Conservation (phyloP, 2,797 vertebrate species). For the Falco concolor region DNA sequence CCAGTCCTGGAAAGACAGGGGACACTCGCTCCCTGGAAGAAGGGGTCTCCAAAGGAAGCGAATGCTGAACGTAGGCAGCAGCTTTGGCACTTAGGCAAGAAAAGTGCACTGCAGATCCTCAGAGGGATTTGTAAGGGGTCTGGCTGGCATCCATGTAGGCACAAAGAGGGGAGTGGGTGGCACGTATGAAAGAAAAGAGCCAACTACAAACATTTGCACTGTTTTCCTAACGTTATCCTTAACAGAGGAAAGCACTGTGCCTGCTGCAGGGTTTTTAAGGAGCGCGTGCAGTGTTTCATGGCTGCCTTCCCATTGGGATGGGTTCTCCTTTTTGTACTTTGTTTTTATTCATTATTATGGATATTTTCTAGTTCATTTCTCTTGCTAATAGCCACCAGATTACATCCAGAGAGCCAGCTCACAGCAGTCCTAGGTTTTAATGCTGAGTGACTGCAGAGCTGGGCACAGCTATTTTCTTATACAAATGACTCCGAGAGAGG, state of each 20-base stretch:
- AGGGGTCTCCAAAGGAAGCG: neutral
- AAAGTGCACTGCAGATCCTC: neutral
- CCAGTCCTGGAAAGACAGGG: neutral
- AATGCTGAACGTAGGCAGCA: neutral
- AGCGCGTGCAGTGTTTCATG: neutral
- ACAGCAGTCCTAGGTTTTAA: neutral
- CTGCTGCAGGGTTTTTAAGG: neutral
- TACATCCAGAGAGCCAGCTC: neutral
- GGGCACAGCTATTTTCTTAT: neutral
- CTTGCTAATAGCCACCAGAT: neutral
- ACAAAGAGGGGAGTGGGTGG: neutral
- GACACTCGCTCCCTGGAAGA: neutral
- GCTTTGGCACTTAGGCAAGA: neutral
- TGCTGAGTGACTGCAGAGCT: neutral
- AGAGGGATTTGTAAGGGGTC: neutral
- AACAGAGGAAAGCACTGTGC: neutral
- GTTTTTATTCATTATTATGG: neutral
- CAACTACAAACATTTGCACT: neutral
- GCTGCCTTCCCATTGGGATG: neutral
- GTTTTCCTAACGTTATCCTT: rapidly evolving
- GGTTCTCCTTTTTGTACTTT: neutral
- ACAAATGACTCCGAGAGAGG: neutral
- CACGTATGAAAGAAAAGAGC: neutral
- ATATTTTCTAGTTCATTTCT: constrained; percentile 28
- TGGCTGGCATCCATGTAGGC: neutral